phyloP scores from a whole-genome alignment of 2,888 invertebrate species.

The Andrena fulva region DNA sequence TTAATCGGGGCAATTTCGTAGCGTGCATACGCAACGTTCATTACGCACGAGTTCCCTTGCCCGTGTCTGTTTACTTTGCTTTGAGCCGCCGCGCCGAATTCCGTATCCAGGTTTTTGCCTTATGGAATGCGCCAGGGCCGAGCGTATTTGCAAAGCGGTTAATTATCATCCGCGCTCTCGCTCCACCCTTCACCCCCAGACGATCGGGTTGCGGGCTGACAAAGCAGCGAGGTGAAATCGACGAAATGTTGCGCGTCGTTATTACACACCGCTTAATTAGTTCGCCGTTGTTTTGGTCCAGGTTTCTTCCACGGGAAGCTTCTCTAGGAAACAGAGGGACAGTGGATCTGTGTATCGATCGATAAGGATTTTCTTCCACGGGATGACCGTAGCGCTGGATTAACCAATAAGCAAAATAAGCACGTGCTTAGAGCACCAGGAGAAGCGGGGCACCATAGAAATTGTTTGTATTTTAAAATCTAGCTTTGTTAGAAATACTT shows the following conservation, averaged over 20 bases:
- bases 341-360: neutral
- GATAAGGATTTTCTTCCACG: neutral
- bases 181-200: slow-evolving; percentile 24
- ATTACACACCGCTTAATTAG: slow-evolving; percentile 42
- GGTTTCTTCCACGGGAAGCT: neutral
- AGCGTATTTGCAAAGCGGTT: slow-evolving; percentile 76
- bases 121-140: slow-evolving; percentile 69
- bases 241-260: slow-evolving; percentile 17
- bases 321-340: neutral
- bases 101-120: slow-evolving; percentile 69
- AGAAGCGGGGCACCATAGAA: no score
- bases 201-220: neutral
- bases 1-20: slow-evolving; percentile 46
- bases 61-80: slow-evolving; percentile 73
- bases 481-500: no score
- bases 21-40: slow-evolving; percentile 33
- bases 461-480: no score
- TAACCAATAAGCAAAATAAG: no score
- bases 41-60: slow-evolving; percentile 19
- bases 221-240: slow-evolving; percentile 3
- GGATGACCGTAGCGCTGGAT: no score
- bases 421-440: no score
- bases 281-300: slow-evolving; percentile 1
- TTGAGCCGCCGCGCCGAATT: slow-evolving; percentile 70
- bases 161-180: slow-evolving; percentile 73